Evolutionary conservation across 2,797 vertebrate genomes (phyloP).

Genomic region (Poeciliopsis paucimaculata): DNA sequence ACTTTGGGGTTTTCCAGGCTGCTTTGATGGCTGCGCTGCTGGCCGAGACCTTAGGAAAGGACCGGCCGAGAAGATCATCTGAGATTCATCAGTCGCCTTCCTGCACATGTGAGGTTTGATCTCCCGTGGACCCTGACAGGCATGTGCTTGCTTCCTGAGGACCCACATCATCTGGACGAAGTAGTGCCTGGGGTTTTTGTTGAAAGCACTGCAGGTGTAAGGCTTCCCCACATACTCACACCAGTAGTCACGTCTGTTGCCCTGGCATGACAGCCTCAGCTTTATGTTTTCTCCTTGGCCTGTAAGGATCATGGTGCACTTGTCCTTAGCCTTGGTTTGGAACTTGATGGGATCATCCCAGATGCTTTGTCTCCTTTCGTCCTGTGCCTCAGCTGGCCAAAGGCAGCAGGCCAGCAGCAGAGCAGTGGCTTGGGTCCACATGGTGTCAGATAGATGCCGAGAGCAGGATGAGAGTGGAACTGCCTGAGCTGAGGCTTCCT

Average conservation of each 20-base stretch:
- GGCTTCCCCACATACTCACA: slow-evolving; percentile 86
- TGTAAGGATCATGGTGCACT: slow-evolving; percentile 77
- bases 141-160: slow-evolving; percentile 78
- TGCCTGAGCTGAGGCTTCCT: slow-evolving; percentile 33
- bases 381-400: slow-evolving; percentile 71
- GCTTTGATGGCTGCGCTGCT: background rate
- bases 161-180: slow-evolving; percentile 83
- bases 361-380: slow-evolving; percentile 56
- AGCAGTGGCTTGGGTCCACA: slow-evolving; percentile 75
- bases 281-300: slow-evolving; percentile 73
- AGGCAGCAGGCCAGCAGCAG: slow-evolving; percentile 74
- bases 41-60: slow-evolving; percentile 46
- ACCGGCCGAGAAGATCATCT: slow-evolving; percentile 77
- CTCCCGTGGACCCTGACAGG: slow-evolving; percentile 74
- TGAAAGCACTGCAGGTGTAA: slow-evolving; percentile 78
- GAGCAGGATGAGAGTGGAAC: slow-evolving; percentile 47
- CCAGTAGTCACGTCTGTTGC: slow-evolving; percentile 77
- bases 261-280: slow-evolving; percentile 79
- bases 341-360: slow-evolving; percentile 83
- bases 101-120: slow-evolving; percentile 84
- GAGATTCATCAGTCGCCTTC: slow-evolving; percentile 74
- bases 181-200: slow-evolving; percentile 82
- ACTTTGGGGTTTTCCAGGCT: slow-evolving; percentile 18
- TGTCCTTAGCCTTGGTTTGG: slow-evolving; percentile 78
- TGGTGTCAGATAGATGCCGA: slow-evolving; percentile 60